Conservation (phyloP, 2,888 invertebrate species). For the Stenchaetothrips biformis region DNA sequence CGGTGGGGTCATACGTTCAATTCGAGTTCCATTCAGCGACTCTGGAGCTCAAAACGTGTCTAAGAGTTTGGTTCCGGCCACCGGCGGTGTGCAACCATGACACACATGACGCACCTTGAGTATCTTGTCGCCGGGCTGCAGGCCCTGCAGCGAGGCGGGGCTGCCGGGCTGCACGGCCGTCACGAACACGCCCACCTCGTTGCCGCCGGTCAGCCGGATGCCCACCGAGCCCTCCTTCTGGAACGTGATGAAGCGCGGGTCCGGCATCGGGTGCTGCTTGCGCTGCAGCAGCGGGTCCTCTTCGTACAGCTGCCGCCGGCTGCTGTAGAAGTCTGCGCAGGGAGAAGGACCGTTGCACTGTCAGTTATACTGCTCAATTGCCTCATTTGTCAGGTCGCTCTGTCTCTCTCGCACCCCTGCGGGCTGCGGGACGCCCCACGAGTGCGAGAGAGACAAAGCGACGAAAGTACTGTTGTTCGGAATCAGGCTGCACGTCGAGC, state of each 20-base stretch:
- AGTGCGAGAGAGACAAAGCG: too few species aligned
- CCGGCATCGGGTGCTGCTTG: constrained; percentile 73
- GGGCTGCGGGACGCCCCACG: too few species aligned
- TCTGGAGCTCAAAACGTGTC: too few species aligned
- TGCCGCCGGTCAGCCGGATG: constrained; percentile 94
- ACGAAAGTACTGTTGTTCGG: too few species aligned
- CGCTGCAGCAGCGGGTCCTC: constrained; percentile 70
- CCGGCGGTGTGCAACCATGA: too few species aligned
- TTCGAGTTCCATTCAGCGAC: too few species aligned
- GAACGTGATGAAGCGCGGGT: constrained; percentile 88
- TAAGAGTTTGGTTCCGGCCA: too few species aligned
- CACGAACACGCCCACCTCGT: constrained; percentile 96
- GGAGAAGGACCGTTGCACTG: background rate
- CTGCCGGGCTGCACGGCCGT: constrained; percentile 96
- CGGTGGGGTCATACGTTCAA: too few species aligned
- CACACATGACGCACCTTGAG: constrained; percentile 62
- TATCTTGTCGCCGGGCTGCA: constrained; percentile 94
- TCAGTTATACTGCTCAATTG: too few species aligned
- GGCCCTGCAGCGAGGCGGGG: constrained; percentile 89
- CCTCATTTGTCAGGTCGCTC: too few species aligned
- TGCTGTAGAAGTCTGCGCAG: constrained; percentile 71
- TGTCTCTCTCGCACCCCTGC: too few species aligned
- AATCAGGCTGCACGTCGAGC: too few species aligned
- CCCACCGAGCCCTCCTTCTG: constrained; percentile 95
- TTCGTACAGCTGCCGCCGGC: constrained; percentile 71